Percentiles rank a stretch among this genome's conserved stretches.
These are phyloP conservation scores for Idaea straminata DNA, from an alignment of 2,888 invertebrate species.

Conservation along the genomic window DNA sequence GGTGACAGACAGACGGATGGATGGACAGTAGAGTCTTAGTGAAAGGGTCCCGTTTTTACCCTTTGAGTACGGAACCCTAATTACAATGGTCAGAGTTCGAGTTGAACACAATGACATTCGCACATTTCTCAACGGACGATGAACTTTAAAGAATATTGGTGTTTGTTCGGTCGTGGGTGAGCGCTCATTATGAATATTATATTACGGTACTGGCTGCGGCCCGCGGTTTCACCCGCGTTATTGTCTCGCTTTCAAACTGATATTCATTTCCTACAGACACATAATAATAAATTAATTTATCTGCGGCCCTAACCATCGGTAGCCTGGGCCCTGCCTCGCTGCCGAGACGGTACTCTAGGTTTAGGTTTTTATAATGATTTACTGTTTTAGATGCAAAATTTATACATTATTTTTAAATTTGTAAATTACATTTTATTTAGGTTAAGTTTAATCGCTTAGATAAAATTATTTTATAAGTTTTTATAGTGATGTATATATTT, in stretches of 20 bases:
- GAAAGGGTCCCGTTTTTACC: background rate
- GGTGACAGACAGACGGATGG: background rate
- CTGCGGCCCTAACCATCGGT: no score
- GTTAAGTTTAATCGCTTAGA: no score
- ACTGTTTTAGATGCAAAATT: no score
- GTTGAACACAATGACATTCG: slow-evolving; percentile 54
- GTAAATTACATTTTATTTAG: no score
- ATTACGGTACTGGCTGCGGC: background rate
- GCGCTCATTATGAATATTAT: background rate
- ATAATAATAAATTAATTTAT: no score
- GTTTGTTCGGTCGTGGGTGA: slow-evolving; percentile 22
- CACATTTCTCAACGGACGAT: slow-evolving; percentile 54
- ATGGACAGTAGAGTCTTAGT: background rate
- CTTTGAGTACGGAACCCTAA: slow-evolving; percentile 41
- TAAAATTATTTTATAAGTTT: no score
- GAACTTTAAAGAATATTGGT: slow-evolving; percentile 38
- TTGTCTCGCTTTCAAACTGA: background rate
- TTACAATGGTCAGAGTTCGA: slow-evolving; percentile 32
- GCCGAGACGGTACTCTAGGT: no score
- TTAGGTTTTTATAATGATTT: no score
- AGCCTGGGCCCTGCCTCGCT: no score
- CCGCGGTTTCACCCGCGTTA: background rate
- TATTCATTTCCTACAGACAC: background rate
- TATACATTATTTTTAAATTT: no score
- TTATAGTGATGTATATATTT: no score